phyloP scores from a whole-genome alignment of 2,888 invertebrate genomes.

The Amphipoea lucens region DNA sequence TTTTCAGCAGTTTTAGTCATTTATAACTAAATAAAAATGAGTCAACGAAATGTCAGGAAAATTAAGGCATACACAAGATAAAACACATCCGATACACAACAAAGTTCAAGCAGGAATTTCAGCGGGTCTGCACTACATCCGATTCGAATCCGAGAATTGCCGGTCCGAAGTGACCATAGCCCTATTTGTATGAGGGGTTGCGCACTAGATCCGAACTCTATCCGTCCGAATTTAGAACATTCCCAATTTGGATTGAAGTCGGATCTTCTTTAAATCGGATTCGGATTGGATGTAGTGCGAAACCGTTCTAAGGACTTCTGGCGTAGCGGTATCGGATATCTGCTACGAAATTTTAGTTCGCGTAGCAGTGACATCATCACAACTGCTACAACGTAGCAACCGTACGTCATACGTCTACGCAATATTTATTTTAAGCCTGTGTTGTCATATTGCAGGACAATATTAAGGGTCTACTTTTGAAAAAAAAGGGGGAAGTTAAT shows the following conservation, averaged over 20 bases:
- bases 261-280: no score
- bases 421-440: background rate
- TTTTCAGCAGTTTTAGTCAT: background rate
- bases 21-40: background rate
- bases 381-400: constrained; percentile 38
- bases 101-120: background rate
- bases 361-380: constrained; percentile 37
- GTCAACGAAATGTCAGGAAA: background rate
- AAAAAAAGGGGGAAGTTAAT: background rate
- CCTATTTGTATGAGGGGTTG: no score
- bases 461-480: background rate
- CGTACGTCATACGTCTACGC: background rate
- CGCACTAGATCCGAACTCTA: no score
- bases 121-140: no score
- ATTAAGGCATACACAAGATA: background rate
- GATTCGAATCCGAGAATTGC: no score
- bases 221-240: no score
- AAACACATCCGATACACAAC: background rate
- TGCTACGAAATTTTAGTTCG: constrained; percentile 19
- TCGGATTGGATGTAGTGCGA: no score
- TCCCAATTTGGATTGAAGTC: no score
- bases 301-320: background rate
- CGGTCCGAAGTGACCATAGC: no score
- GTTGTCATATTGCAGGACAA: background rate
- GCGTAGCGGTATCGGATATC: constrained; percentile 10